Evolutionary conservation across 2,797 vertebrate genomes (phyloP).

Genomic region (Xiphorhynchus erythropygius): DNA sequence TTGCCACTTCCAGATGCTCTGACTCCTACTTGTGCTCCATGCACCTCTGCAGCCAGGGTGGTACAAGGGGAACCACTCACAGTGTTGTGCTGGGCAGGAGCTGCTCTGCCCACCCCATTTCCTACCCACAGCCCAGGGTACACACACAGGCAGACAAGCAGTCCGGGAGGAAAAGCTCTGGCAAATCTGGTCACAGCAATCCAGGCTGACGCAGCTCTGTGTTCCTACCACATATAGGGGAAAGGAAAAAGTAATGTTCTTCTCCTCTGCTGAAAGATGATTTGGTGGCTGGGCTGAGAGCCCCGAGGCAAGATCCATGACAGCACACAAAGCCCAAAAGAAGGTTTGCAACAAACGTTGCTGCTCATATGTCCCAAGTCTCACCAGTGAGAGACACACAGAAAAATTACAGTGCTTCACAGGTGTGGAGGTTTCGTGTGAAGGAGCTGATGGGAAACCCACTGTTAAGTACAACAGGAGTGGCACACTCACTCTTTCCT

Average conservation of each 20-base stretch:
- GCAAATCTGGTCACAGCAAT: neutral
- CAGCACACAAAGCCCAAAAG: neutral
- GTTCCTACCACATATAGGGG: neutral
- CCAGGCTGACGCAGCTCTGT: neutral
- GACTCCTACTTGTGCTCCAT: accelerated
- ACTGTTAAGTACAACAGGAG: neutral
- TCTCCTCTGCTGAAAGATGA: neutral
- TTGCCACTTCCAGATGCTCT: neutral
- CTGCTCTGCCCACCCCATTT: neutral
- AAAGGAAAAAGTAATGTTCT: neutral
- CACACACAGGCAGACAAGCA: accelerated
- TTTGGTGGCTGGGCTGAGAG: neutral
- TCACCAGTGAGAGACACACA: neutral
- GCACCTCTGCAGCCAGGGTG: neutral
- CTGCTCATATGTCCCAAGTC: neutral
- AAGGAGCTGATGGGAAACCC: neutral
- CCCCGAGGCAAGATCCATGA: neutral
- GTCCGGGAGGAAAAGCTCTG: neutral
- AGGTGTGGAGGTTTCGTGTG: neutral
- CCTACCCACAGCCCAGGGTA: neutral
- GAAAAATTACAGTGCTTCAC: neutral
- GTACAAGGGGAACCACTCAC: accelerated
- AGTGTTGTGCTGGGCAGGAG: accelerated
- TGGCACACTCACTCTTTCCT: neutral
- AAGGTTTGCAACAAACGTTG: neutral